Percentiles rank a stretch among this genome's conserved stretches.
Evolutionary conservation across 2,888 invertebrate genomes (phyloP).

Genomic region (Antheraea yamamai): DNA sequence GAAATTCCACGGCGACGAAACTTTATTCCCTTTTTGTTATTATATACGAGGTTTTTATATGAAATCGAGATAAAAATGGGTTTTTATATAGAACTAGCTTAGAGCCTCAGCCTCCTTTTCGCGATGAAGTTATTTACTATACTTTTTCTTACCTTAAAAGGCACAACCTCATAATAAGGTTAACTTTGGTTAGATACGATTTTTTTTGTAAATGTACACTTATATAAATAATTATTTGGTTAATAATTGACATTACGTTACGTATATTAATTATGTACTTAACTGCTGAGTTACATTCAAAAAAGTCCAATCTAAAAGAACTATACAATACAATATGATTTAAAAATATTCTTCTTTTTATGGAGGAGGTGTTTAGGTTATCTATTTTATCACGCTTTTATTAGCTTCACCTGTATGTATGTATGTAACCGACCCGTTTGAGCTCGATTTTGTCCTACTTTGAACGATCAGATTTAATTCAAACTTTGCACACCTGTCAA

Average conservation of each 20-base stretch:
- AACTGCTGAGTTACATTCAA: no score
- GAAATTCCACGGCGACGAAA: conserved; percentile 8
- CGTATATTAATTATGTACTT: no score
- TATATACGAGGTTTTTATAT: conserved; percentile 3
- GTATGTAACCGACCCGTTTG: no score
- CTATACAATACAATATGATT: no score
- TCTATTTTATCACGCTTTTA: no score
- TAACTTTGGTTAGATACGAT: neutral
- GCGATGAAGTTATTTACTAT: neutral
- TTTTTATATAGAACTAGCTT: neutral
- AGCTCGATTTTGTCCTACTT: no score
- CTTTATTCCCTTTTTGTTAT: conserved; percentile 15
- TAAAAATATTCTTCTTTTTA: no score
- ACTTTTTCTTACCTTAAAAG: neutral
- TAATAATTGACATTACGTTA: neutral
- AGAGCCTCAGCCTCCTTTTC: neutral
- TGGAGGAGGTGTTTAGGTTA: no score
- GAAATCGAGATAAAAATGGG: conserved; percentile 6
- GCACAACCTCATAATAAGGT: neutral
- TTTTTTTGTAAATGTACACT: neutral
- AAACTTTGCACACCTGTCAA: no score
- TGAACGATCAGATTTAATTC: no score
- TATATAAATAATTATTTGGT: neutral
- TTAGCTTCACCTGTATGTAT: no score
- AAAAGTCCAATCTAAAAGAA: no score